Conservation (phyloP, 2,113 vertebrate species). For the Podocnemis expansa region DNA sequence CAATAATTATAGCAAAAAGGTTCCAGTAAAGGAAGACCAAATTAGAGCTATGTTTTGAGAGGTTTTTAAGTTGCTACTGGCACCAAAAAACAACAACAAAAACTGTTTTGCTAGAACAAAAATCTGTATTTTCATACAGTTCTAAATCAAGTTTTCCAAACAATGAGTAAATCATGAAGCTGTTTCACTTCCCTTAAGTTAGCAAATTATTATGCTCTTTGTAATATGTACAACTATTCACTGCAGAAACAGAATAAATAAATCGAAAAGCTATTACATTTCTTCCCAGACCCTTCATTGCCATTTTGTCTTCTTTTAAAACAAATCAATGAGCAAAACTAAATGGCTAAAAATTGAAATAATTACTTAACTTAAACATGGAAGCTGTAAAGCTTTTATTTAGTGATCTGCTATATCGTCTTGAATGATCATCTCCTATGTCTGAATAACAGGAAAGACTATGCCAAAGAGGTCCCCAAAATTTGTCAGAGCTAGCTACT, state of each 20-base stretch:
- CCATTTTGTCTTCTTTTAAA: not conserved
- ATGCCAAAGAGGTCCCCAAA: constrained; percentile 31
- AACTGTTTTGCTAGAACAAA: not conserved
- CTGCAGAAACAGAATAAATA: not conserved
- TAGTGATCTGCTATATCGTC: not conserved
- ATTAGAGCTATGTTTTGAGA: not conserved
- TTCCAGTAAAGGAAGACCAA: not conserved
- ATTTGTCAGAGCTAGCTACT: constrained; percentile 70
- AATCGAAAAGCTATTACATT: not conserved
- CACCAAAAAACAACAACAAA: not conserved
- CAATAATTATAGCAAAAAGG: not conserved
- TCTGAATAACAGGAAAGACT: constrained; percentile 45
- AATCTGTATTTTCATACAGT: not conserved
- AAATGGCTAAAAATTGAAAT: constrained; percentile 36
- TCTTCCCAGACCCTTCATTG: not conserved
- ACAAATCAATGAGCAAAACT: constrained; percentile 30
- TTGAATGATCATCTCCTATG: constrained; percentile 17
- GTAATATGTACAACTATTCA: not conserved
- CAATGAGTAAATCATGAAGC: not conserved
- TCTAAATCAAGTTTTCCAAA: not conserved
- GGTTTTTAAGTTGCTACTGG: not conserved
- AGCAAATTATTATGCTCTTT: not conserved
- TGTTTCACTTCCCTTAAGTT: not conserved
- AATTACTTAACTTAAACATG: not conserved
- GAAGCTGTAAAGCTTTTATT: not conserved